Evolutionary conservation across 2,888 invertebrate genomes (phyloP).

Genomic region (Torymus tubicola): DNA sequence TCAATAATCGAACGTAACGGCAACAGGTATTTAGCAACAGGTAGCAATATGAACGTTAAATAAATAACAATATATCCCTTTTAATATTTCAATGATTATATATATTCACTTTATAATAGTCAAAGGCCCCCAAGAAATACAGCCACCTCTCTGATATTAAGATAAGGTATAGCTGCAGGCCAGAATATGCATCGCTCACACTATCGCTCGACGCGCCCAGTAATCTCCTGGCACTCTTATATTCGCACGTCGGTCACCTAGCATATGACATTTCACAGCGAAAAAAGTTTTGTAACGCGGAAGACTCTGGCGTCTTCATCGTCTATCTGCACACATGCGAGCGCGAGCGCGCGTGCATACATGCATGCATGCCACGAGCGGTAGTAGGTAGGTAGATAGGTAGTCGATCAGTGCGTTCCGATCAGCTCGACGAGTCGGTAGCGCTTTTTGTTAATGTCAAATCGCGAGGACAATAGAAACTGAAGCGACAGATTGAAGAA

Average conservation of each 20-base stretch:
- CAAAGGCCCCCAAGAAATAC: too few relatives aligned
- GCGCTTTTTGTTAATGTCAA: background rate
- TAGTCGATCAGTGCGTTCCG: conserved; percentile 33
- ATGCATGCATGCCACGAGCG: too few relatives aligned
- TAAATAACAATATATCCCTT: too few relatives aligned
- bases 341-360: too few relatives aligned
- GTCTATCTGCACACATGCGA: background rate
- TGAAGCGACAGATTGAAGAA: too few relatives aligned
- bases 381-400: too few relatives aligned
- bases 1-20: too few relatives aligned
- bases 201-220: background rate
- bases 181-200: conserved; percentile 12
- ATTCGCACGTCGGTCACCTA: conserved; percentile 33
- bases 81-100: too few relatives aligned
- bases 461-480: background rate
- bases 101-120: too few relatives aligned
- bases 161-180: background rate
- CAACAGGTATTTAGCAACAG: too few relatives aligned
- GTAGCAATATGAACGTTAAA: too few relatives aligned
- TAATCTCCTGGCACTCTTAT: conserved; percentile 24
- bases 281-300: conserved; percentile 58
- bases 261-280: conserved; percentile 42
- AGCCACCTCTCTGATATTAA: too few relatives aligned
- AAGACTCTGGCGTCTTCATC: conserved; percentile 42
- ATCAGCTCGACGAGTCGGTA: conserved; percentile 15